These are phyloP conservation scores for Synanceia verrucosa DNA, from an alignment of 2,797 vertebrate genomes.

Conservation along the genomic window DNA sequence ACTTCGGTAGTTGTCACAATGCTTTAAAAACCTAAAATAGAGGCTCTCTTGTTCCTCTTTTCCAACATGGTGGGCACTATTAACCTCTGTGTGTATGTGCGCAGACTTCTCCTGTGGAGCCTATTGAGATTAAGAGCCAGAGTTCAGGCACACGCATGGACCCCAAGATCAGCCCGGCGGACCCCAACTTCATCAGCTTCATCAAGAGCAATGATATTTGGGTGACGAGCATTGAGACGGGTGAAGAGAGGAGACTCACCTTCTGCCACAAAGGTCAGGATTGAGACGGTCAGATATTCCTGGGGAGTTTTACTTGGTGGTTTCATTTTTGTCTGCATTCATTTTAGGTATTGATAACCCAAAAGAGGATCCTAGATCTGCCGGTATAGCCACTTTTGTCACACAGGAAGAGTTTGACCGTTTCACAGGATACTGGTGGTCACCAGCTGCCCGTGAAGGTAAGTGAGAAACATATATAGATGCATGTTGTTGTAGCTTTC, in stretches of 20 bases:
- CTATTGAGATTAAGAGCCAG: conserved; percentile 92
- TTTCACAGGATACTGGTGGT: conserved; percentile 98
- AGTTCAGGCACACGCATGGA: conserved; percentile 95
- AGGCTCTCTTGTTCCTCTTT: neutral
- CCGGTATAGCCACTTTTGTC: conserved; percentile 94
- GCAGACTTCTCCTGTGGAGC: conserved; percentile 86
- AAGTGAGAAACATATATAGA: conserved; percentile 59
- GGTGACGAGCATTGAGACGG: conserved; percentile 89
- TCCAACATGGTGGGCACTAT: too few relatives aligned
- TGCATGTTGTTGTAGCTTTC: neutral
- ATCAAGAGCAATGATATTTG: conserved; percentile 95
- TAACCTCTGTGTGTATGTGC: conserved; percentile 16
- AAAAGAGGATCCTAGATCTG: conserved; percentile 92
- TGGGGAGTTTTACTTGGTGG: neutral
- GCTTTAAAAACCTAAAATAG: neutral
- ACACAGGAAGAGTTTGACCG: conserved; percentile 98
- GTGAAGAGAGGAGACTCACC: conserved; percentile 80
- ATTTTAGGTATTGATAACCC: conserved; percentile 87
- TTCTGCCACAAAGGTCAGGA: conserved; percentile 82
- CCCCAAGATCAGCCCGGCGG: conserved; percentile 92
- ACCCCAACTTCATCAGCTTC: conserved; percentile 93
- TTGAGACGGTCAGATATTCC: neutral
- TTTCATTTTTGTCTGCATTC: neutral
- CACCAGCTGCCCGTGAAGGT: conserved; percentile 78
- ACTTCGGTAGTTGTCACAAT: neutral